Percentiles rank a stretch among this genome's conserved stretches.
Conservation (phyloP, 2,797 vertebrate genomes). For the Sebastes miniatus region DNA sequence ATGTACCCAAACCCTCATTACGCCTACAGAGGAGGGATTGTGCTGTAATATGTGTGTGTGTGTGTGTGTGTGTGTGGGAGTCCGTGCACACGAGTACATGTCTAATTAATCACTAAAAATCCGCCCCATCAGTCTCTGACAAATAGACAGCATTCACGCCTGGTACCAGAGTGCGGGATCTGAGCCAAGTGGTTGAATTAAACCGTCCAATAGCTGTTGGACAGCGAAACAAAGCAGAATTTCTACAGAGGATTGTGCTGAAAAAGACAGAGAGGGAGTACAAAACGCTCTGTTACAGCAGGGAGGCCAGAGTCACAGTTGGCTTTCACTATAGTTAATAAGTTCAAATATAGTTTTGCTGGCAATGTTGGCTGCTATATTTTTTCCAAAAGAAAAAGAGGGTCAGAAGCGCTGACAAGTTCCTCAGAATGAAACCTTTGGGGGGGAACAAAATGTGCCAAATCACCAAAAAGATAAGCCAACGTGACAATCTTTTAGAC, state of each 20-base stretch:
- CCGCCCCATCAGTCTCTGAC: slow-evolving; percentile 55
- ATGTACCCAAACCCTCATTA: slow-evolving; percentile 65
- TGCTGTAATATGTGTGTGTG: slow-evolving; percentile 13
- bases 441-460: slow-evolving; percentile 3
- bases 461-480: slow-evolving; percentile 39
- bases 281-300: slow-evolving; percentile 22
- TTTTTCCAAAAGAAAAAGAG: neutral
- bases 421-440: neutral
- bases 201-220: slow-evolving; percentile 49
- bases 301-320: slow-evolving; percentile 15
- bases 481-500: neutral
- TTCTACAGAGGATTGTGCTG: slow-evolving; percentile 24
- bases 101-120: slow-evolving; percentile 67
- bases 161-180: slow-evolving; percentile 47
- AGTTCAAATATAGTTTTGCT: slow-evolving; percentile 25
- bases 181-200: slow-evolving; percentile 60
- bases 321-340: slow-evolving; percentile 7
- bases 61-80: neutral
- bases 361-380: neutral
- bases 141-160: slow-evolving; percentile 53
- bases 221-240: slow-evolving; percentile 50
- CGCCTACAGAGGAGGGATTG: slow-evolving; percentile 50
- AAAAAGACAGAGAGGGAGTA: slow-evolving; percentile 11
- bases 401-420: neutral
- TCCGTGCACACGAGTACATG: slow-evolving; percentile 29